Evolutionary conservation across 2,113 vertebrate species (phyloP).

Genomic region (Hyaena hyaena): DNA sequence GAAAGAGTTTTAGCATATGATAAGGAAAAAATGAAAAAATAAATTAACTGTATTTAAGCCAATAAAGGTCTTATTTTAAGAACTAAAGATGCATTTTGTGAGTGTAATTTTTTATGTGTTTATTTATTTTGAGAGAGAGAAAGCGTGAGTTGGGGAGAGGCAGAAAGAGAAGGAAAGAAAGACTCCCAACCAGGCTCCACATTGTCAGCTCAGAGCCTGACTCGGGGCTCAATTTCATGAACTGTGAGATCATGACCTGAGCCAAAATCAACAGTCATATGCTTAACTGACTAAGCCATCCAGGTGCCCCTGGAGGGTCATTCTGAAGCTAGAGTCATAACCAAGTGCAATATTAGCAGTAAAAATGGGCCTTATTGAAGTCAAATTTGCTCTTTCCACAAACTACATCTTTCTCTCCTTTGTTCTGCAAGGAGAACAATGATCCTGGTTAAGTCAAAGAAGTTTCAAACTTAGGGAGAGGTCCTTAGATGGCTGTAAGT

Average conservation of each 20-base stretch:
- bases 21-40: neutral
- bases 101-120: no score
- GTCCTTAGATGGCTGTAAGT: neutral
- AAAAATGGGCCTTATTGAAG: neutral
- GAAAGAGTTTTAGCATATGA: neutral
- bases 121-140: no score
- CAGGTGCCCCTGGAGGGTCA: neutral
- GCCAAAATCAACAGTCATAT: no score
- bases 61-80: neutral
- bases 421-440: neutral
- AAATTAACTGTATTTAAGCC: neutral
- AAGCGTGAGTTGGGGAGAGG: no score
- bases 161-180: no score
- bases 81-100: neutral
- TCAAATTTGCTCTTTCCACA: neutral
- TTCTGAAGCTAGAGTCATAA: neutral
- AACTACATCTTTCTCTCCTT: neutral
- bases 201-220: no score
- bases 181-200: no score
- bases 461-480: neutral
- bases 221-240: no score
- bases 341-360: neutral
- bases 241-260: no score
- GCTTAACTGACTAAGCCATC: no score
- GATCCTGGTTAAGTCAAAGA: neutral